Percentiles rank a stretch among this genome's conserved stretches.
Evolutionary conservation across 2,888 invertebrate species (phyloP).

Genomic region (Saturnia pavonia): DNA sequence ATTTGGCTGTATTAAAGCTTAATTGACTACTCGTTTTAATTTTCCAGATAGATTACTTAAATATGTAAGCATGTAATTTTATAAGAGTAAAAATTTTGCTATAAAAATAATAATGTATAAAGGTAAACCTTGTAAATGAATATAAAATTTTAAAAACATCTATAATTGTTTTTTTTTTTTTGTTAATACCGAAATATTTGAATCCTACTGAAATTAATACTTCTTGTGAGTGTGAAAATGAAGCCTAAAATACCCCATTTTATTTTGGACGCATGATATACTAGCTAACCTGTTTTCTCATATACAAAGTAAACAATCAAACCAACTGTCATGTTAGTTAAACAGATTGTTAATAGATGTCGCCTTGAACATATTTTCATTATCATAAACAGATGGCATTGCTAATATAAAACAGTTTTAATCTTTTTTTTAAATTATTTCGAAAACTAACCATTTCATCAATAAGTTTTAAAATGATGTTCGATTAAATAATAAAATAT

Average conservation of each 20-base stretch:
- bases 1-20: background rate
- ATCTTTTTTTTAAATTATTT: no score
- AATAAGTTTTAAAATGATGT: no score
- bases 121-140: background rate
- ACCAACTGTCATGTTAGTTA: no score
- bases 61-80: background rate
- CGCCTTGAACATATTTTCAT: no score
- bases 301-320: no score
- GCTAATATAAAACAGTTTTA: no score
- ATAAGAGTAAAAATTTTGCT: constrained; percentile 1
- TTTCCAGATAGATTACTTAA: background rate
- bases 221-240: background rate
- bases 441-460: no score
- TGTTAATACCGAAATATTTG: background rate
- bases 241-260: background rate
- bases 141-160: background rate
- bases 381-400: no score
- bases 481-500: no score
- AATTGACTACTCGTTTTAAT: background rate
- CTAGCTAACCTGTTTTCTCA: no score
- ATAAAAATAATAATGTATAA: background rate
- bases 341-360: no score
- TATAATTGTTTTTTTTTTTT: background rate
- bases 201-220: background rate
- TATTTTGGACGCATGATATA: background rate